Base-by-base conservation (phyloP, 1,140 invertebrate genomes). In the Varroa destructor region DNA sequence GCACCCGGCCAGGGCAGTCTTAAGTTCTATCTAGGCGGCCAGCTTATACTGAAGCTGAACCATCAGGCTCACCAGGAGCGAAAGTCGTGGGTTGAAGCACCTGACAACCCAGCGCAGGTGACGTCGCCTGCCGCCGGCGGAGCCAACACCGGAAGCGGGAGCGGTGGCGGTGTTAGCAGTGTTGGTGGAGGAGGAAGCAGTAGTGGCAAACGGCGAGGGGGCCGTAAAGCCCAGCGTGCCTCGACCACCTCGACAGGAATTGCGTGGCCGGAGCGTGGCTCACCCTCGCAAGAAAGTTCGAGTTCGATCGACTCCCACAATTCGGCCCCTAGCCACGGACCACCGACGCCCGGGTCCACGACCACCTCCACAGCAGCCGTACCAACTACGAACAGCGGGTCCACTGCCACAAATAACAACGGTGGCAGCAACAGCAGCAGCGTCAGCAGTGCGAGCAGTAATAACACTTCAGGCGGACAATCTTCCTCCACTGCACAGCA, bases 11-110 rank as follows among this genome's bases (percentile, higher is more conserved):
- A 67, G 46, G 61, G 74, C 43, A 74, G 72, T 40, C 57, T 75
- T 8, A 75, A 75, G 43, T 75, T 75, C 70, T 75, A 73, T 70
- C 8, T 74, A 71, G 74, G 74, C 56, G 76, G 76, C 2, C 74
- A 77, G 55, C 72, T 77, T 36, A 75, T 77, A 55, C 74, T 77
- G 55, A 77, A 77, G 71, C 71, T 77, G 56, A 77, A 77, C 73
- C 46, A 51, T 51, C 46, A 51, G 8, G 76, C 76, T 54, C 74
- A 76, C 67, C 76, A 77, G 71, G 72, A 76, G 58, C 56, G 71
- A 70, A 71, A 71, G 57, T 71, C 72, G 56, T 74, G 70, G 54
- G 55, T 70, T 12, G 61, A 74, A n/a, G 61, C 40, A 5, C 61
- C 61, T 10, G 61, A 67, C 8, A 67, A 67, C 46, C 61, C 61